phyloP scores from a whole-genome alignment of 2,888 invertebrate species.

The Timema cristinae region DNA sequence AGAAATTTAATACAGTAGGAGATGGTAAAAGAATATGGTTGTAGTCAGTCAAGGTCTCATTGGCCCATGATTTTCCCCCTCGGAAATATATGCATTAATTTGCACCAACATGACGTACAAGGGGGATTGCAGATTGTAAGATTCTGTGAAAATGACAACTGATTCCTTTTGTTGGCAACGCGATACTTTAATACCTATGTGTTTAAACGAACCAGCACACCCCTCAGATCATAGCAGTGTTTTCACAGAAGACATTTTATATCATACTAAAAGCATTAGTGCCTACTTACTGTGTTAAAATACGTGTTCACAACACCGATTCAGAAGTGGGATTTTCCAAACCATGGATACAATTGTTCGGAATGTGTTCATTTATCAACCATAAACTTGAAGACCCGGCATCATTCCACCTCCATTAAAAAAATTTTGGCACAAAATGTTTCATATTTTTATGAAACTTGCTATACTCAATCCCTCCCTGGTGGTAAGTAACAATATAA shows the following conservation, averaged over 20 bases:
- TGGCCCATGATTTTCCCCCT: neutral
- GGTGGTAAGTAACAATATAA: no score
- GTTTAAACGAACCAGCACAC: neutral
- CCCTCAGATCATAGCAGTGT: neutral
- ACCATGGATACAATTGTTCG: neutral
- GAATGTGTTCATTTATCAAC: constrained; percentile 3
- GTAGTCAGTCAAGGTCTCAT: neutral
- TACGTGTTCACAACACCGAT: neutral
- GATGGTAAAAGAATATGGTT: neutral
- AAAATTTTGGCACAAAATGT: no score
- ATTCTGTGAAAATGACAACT: neutral
- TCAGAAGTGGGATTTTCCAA: constrained; percentile 7
- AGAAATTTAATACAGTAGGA: neutral
- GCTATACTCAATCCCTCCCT: no score
- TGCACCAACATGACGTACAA: neutral
- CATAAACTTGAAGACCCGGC: neutral
- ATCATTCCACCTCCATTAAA: no score
- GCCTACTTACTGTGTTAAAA: neutral
- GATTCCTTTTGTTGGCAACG: neutral
- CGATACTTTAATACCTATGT: neutral
- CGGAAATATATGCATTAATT: neutral
- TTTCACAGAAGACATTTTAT: neutral
- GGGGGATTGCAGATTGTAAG: neutral
- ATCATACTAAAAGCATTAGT: neutral
- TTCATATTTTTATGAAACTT: no score